These are phyloP conservation scores for Tauraco erythrolophus DNA, from an alignment of 2,113 vertebrate species.

Conservation along the genomic window DNA sequence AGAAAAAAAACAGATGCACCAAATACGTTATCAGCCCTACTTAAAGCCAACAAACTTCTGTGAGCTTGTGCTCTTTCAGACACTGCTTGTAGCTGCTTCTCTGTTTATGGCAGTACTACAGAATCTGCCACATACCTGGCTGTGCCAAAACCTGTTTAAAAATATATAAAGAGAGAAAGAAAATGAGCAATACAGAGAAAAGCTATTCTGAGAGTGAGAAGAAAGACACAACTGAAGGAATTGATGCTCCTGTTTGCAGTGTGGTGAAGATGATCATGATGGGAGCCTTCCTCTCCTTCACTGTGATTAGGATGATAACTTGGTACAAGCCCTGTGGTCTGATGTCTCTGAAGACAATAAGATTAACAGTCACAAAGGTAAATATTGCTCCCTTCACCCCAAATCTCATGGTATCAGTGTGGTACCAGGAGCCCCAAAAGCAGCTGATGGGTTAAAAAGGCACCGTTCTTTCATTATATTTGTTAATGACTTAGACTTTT, in stretches of 20 bases:
- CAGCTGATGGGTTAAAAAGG: background rate
- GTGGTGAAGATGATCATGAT: fast-evolving
- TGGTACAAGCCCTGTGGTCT: fast-evolving
- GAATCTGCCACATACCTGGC: background rate
- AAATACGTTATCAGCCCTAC: background rate
- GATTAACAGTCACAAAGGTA: background rate
- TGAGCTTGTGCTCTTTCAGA: background rate
- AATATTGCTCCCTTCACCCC: background rate
- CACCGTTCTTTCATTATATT: background rate
- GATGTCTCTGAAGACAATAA: background rate
- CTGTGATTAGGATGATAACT: background rate
- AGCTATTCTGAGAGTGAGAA: background rate
- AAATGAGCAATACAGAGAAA: background rate
- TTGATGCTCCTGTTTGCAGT: fast-evolving
- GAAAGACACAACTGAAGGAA: background rate
- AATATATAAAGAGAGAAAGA: background rate
- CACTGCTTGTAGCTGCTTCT: background rate
- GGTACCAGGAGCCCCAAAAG: background rate
- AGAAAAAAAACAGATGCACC: background rate
- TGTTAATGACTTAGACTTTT: background rate
- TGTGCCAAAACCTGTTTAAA: background rate
- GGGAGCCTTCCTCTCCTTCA: background rate
- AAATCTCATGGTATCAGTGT: background rate
- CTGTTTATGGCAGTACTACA: background rate
- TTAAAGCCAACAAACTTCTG: background rate